Conservation (phyloP, 2,797 vertebrate species). For the Triplophysa bombifrons region DNA sequence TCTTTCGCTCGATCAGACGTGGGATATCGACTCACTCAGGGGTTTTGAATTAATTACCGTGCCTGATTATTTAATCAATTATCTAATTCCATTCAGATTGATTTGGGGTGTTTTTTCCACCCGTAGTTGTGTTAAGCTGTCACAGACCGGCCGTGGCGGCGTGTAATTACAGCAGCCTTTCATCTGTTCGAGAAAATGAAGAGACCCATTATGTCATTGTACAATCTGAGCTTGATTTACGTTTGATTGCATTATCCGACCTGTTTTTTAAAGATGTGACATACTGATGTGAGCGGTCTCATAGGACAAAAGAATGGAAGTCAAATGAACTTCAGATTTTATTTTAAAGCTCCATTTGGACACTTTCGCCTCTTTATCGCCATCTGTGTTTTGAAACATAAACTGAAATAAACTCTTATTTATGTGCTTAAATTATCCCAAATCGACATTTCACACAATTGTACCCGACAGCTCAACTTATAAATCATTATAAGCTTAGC, state of each 20-base stretch:
- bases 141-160: constrained; percentile 61
- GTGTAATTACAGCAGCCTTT: constrained; percentile 73
- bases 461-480: too few relatives aligned
- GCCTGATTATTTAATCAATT: constrained; percentile 80
- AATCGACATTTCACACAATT: too few relatives aligned
- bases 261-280: constrained; percentile 50
- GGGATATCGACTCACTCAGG: constrained; percentile 59
- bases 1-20: constrained; percentile 51
- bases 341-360: too few relatives aligned
- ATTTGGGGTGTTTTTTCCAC: constrained; percentile 65
- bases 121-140: constrained; percentile 52
- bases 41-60: constrained; percentile 71
- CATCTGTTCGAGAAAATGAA: constrained; percentile 69
- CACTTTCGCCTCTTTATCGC: too few relatives aligned
- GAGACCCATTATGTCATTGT: constrained; percentile 73
- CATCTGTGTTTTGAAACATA: too few relatives aligned
- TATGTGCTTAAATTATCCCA: too few relatives aligned
- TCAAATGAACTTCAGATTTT: neutral
- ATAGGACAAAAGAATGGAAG: neutral
- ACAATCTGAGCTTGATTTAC: constrained; percentile 72
- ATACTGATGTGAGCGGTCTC: constrained; percentile 34
- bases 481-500: too few relatives aligned
- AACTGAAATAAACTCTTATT: too few relatives aligned
- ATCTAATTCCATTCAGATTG: constrained; percentile 75
- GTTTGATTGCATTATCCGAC: constrained; percentile 59